Conservation (phyloP, 2,113 vertebrate genomes). For the Sceloporus undulatus region DNA sequence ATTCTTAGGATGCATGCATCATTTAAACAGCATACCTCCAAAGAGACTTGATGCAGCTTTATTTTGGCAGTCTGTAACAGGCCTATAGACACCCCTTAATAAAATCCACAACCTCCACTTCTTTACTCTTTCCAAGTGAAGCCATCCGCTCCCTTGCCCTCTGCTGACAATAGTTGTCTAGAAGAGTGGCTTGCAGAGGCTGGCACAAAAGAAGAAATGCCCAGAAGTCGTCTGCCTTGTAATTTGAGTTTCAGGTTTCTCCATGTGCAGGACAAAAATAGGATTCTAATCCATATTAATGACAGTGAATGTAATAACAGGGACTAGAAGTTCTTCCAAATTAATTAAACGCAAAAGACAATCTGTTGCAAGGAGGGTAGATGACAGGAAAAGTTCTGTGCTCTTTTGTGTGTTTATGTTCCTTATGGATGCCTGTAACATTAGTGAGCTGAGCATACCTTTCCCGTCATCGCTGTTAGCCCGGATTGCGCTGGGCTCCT, state of each 20-base stretch:
- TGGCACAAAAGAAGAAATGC: neutral
- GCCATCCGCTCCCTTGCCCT: neutral
- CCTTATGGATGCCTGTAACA: conserved; percentile 59
- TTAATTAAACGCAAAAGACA: neutral
- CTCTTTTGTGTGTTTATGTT: neutral
- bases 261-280: neutral
- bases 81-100: neutral
- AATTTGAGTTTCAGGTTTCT: conserved; percentile 2
- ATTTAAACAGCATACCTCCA: too few relatives aligned
- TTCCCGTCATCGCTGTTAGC: conserved; percentile 79
- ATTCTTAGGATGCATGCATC: too few relatives aligned
- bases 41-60: too few relatives aligned
- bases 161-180: neutral
- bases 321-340: neutral
- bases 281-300: neutral
- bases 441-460: conserved; percentile 77
- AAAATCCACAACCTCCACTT: neutral
- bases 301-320: neutral
- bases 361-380: neutral
- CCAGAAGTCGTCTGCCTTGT: neutral
- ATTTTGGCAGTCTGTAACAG: too few relatives aligned
- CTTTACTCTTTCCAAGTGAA: neutral
- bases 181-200: neutral
- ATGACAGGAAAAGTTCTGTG: neutral
- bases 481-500: conserved; percentile 74